Evolutionary conservation across 2,113 vertebrate genomes (phyloP), one percentile per base, ranked within the genome.

Genomic region (Mirza zaza): DNA sequence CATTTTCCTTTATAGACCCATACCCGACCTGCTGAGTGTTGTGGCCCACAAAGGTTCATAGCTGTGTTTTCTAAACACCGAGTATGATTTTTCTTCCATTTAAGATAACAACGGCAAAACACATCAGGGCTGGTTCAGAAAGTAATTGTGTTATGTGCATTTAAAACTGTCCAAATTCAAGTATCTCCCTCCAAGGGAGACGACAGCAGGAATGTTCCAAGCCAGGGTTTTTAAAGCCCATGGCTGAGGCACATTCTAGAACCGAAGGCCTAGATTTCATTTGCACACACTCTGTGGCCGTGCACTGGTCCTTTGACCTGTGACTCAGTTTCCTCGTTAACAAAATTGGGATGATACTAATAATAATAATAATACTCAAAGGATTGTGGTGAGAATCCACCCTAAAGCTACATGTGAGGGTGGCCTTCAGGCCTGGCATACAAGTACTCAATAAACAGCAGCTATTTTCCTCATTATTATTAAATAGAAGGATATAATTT

Each of bases 61-160:
- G 27, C 23, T 63, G 39, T 63, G 48, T 70, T 84, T 86, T 87
- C 91, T 65, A 91, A 94, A 90, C 23, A 81, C 18, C 34, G 21
- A 50, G 42, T 48, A 34, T 29, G 29, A 63, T 76, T 94, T 93
- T 91, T 45, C 57, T 85, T 75, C 82, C 3, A 3, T 92, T 96
- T 79, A 48, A 85, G 87, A 82, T 7, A 71, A 71, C 18, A n/a
- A 48, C 3, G 50, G 61, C 32, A 87, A 73, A 94, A 45, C 23
- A 8, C 14, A 27, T 52, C 82, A 75, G 57, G 34, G 55, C 25
- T 61, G 63, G 14, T 39, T 84, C 82, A 95, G 87, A 93, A 93
- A 75, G 68, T 50, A 77, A 70, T 17, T 61, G 32, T 36, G 23
- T 32, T 75, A 48, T 27, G 21, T 0, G 20, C 68, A 61, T 52